phyloP scores from a whole-genome alignment of 2,113 vertebrate species.

The Rafetus swinhoei region DNA sequence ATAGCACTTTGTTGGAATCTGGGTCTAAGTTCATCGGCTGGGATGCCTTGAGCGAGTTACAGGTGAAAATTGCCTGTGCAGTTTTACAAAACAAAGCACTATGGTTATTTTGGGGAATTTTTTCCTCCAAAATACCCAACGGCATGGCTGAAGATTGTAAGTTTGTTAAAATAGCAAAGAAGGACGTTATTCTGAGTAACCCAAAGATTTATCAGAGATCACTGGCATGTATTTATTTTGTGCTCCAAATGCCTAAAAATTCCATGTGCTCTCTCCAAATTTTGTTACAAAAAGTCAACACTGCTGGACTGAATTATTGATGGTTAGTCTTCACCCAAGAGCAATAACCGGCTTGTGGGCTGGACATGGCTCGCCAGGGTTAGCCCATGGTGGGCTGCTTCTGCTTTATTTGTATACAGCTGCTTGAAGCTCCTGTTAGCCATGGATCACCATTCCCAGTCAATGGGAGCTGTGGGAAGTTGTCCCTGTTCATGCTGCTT shows the following conservation, averaged over 20 bases:
- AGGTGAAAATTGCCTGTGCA: neutral
- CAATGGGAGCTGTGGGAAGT: too few relatives aligned
- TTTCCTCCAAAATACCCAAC: neutral
- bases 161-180: neutral
- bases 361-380: too few relatives aligned
- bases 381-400: too few relatives aligned
- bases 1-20: neutral
- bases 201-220: neutral
- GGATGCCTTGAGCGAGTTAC: neutral
- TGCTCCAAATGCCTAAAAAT: constrained; percentile 34
- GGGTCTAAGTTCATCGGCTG: neutral
- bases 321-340: neutral
- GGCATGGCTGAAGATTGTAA: neutral
- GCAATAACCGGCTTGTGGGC: neutral
- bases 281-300: constrained; percentile 48
- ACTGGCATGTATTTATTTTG: neutral
- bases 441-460: too few relatives aligned
- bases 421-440: too few relatives aligned
- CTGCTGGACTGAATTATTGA: constrained; percentile 22
- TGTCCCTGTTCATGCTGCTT: too few relatives aligned
- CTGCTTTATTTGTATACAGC: too few relatives aligned
- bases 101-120: constrained; percentile 7
- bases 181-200: neutral
- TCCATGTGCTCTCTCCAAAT: constrained; percentile 27
- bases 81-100: constrained; percentile 29